Percentiles rank a stretch among this genome's conserved stretches.
Conservation (phyloP, 2,888 invertebrate genomes). For the Philhelius pedissequus region DNA sequence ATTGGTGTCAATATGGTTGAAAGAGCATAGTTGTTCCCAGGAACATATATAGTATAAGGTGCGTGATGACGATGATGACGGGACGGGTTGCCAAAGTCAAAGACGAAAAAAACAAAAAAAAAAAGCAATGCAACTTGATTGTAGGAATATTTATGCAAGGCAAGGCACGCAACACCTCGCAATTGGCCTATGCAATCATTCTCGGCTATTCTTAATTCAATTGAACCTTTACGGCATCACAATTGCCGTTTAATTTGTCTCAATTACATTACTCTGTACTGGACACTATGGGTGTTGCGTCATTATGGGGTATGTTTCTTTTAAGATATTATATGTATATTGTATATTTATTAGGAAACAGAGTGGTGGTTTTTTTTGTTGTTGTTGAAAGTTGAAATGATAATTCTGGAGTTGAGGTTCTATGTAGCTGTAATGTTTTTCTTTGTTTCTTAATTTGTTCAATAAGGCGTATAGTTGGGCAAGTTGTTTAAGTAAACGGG, state of each 20-base stretch:
- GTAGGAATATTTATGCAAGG: not conserved
- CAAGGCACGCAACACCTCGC: constrained; percentile 19
- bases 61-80: not conserved
- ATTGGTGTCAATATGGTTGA: not conserved
- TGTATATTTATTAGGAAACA: not conserved
- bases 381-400: not conserved
- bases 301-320: not conserved
- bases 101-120: not conserved
- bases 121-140: constrained; percentile 15
- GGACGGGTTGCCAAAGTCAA: not conserved
- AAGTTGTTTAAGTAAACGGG: not conserved
- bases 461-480: constrained; percentile 15
- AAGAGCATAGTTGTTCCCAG: too few species aligned
- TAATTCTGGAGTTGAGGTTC: not conserved
- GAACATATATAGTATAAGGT: not conserved
- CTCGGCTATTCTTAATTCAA: constrained; percentile 53
- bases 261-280: constrained; percentile 53
- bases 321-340: not conserved
- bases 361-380: not conserved
- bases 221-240: constrained; percentile 63
- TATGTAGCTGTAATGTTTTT: not conserved
- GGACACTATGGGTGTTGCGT: not conserved
- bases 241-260: constrained; percentile 60
- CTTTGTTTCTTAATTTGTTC: constrained; percentile 39
- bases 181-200: constrained; percentile 37